These are phyloP conservation scores for Hydractinia symbiolongicarpus DNA, from an alignment of 30 jellyfish, hydroid and myxozoan genomes.

Conservation along the genomic window DNA sequence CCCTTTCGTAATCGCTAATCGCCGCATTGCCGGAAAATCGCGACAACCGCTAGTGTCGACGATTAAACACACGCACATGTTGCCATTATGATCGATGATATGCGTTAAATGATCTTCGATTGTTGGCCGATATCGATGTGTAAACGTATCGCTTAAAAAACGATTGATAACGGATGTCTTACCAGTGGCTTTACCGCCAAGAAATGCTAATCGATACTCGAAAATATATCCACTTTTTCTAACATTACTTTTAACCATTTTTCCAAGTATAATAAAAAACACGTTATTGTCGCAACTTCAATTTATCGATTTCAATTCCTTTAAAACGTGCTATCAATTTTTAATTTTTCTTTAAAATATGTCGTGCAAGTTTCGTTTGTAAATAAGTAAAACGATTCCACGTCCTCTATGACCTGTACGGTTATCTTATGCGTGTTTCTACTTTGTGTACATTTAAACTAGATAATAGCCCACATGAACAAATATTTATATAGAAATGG, in stretches of 20 bases:
- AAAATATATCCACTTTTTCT: conserved; percentile 78
- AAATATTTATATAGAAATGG: too few species aligned
- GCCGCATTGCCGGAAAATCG: conserved; percentile 96
- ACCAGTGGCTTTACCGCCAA: conserved; percentile 72
- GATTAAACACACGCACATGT: conserved; percentile 80
- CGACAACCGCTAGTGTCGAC: conserved; percentile 84
- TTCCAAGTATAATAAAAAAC: too few species aligned
- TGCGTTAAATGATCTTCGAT: conserved; percentile 85
- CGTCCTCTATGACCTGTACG: too few species aligned
- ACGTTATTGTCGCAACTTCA: too few species aligned
- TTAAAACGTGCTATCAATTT: too few species aligned
- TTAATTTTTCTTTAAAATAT: too few species aligned
- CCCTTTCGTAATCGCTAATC: conserved; percentile 84
- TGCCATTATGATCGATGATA: conserved; percentile 64
- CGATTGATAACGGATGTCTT: conserved; percentile 80
- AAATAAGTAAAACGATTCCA: too few species aligned
- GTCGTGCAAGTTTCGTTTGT: too few species aligned
- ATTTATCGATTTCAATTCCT: too few species aligned
- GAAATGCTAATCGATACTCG: conserved; percentile 78
- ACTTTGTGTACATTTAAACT: too few species aligned
- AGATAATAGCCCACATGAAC: too few species aligned
- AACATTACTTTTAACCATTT: conserved; percentile 8
- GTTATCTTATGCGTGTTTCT: too few species aligned
- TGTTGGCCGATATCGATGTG: conserved; percentile 70
- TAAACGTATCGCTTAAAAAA: conserved; percentile 56